phyloP scores from a whole-genome alignment of 2,113 vertebrate genomes.

The Balaeniceps rex region DNA sequence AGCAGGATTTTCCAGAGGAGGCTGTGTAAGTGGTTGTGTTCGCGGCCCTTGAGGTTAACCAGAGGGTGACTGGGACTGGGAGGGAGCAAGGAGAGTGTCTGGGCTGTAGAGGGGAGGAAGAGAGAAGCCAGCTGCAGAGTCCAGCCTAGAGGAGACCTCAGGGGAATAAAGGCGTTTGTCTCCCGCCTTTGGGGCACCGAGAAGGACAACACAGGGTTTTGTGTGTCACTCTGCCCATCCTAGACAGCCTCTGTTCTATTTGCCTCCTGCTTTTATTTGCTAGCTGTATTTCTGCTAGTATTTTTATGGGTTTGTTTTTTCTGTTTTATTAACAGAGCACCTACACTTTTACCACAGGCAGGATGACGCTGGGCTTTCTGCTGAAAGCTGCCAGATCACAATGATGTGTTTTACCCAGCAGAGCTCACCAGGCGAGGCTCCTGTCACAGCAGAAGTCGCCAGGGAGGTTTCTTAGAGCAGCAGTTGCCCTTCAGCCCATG shows the following conservation, averaged over 20 bases:
- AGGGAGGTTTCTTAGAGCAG: not conserved
- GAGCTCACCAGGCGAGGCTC: not conserved
- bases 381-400: not conserved
- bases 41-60: not conserved
- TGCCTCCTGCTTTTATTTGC: not conserved
- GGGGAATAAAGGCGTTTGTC: not conserved
- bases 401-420: conserved; percentile 1
- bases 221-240: not conserved
- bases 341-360: not conserved
- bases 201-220: not conserved
- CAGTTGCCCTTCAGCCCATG: not conserved
- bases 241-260: not conserved
- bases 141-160: not conserved
- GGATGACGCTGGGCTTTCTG: conserved; percentile 5
- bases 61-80: not conserved
- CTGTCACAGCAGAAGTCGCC: not conserved
- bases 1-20: not conserved
- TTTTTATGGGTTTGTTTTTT: conserved; percentile 7
- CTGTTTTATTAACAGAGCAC: conserved; percentile 8
- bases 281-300: not conserved
- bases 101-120: not conserved
- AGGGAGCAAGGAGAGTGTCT: not conserved
- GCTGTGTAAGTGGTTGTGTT: not conserved
- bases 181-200: not conserved
- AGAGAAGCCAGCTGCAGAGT: not conserved